Conservation (phyloP, 2,797 vertebrate genomes). For the Acrocephalus scirpaceus region DNA sequence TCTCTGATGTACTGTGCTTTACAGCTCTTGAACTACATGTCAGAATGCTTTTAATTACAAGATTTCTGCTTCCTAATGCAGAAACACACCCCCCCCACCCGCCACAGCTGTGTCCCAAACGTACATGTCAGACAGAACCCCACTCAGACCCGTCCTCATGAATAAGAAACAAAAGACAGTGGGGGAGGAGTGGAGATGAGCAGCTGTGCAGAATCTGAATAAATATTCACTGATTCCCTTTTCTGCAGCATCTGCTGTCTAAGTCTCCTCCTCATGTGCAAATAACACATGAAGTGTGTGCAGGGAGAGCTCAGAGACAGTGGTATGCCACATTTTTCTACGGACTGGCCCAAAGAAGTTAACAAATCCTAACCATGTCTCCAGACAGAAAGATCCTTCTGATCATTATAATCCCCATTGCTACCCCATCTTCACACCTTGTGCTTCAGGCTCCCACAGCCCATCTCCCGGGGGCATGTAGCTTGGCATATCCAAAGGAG, state of each 20-base stretch:
- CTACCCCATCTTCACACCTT: background rate
- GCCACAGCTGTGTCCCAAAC: constrained; percentile 47
- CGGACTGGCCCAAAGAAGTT: background rate
- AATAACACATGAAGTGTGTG: background rate
- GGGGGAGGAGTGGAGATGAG: constrained; percentile 33
- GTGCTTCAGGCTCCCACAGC: background rate
- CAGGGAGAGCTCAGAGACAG: background rate
- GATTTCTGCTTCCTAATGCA: constrained; percentile 9
- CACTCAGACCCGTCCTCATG: constrained; percentile 32
- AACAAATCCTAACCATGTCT: background rate
- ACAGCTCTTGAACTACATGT: background rate
- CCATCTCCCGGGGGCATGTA: background rate
- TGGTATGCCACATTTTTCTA: background rate
- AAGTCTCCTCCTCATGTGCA: background rate
- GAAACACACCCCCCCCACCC: background rate
- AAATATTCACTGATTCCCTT: constrained; percentile 30
- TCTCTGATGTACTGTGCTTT: background rate
- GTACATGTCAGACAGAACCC: constrained; percentile 23
- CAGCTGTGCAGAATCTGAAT: constrained; percentile 59
- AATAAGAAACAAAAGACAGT: constrained; percentile 60
- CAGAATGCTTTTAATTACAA: constrained; percentile 44
- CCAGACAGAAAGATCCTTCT: background rate
- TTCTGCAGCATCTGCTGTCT: constrained; percentile 45
- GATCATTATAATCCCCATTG: background rate
- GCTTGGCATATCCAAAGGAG: background rate